A percentile compares a stretch with the other conserved stretches of the same genome.
Evolutionary conservation across 2,797 vertebrate species (phyloP).

Genomic region (Brachyrhaphis roseni): DNA sequence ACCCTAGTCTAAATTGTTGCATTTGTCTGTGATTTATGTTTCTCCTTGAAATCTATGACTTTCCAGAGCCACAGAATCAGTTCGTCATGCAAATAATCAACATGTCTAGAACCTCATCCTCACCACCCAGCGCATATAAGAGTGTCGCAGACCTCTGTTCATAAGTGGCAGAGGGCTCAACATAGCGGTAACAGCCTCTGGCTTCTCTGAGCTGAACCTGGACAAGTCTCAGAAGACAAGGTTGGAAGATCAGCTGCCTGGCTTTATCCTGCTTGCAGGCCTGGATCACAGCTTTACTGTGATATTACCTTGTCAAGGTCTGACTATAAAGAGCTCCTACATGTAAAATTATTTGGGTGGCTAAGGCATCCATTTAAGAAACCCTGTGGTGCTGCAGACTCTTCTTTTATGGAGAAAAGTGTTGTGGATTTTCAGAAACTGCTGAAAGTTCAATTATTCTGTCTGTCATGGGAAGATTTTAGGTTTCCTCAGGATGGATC

Average conservation of each 20-base stretch:
- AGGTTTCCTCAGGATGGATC: background rate
- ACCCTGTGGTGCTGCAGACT: background rate
- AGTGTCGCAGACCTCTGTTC: background rate
- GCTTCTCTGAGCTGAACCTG: background rate
- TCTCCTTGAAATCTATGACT: background rate
- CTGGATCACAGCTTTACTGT: background rate
- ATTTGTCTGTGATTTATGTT: background rate
- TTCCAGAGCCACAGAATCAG: background rate
- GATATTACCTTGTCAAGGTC: background rate
- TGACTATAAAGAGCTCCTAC: background rate
- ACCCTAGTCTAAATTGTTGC: background rate
- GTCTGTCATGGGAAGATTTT: background rate
- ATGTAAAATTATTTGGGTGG: background rate
- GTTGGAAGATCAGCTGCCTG: background rate
- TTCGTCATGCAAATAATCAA: background rate
- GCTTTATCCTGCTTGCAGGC: background rate
- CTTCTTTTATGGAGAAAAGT: background rate
- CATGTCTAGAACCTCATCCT: background rate
- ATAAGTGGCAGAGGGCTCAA: background rate
- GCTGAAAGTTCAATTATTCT: background rate
- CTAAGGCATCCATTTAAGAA: background rate
- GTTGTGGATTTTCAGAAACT: background rate
- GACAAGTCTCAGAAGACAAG: background rate
- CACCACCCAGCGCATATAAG: background rate
- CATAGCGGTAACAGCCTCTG: background rate